Evolutionary conservation across 2,888 invertebrate species (phyloP).

Genomic region (Noctua fimbriata): DNA sequence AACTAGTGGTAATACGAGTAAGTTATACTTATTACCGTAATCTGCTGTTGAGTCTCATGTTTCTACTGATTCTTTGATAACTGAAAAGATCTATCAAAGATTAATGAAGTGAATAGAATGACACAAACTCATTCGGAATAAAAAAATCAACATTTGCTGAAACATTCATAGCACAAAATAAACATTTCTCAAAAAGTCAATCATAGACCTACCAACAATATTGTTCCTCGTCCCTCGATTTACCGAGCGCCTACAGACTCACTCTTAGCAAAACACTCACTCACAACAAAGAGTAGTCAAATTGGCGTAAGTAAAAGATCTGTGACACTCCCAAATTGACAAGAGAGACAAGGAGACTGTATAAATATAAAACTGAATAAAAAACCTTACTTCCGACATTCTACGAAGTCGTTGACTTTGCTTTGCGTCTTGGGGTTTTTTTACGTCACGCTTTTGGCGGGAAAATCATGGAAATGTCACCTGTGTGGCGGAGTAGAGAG

Average conservation of each 20-base stretch:
- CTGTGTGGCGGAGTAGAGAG: slow-evolving; percentile 59
- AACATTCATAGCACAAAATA: not conserved
- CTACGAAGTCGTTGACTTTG: slow-evolving; percentile 74
- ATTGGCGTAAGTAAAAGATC: slow-evolving; percentile 76
- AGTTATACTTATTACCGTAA: not conserved
- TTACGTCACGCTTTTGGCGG: slow-evolving; percentile 71
- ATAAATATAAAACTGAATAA: slow-evolving; percentile 77
- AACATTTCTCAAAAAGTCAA: not conserved
- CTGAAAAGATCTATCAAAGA: not conserved
- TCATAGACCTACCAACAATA: not conserved
- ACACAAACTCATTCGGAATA: not conserved
- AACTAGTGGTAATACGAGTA: not conserved
- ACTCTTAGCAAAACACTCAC: slow-evolving; percentile 53
- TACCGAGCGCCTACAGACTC: slow-evolving; percentile 50
- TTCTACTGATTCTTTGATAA: not conserved
- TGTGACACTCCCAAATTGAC: slow-evolving; percentile 68
- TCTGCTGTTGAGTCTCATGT: not conserved
- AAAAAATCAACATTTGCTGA: not conserved
- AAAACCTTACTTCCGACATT: slow-evolving; percentile 74
- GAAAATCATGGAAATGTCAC: slow-evolving; percentile 80
- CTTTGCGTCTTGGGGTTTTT: slow-evolving; percentile 69
- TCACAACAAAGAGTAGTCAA: slow-evolving; percentile 53
- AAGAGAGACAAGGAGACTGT: slow-evolving; percentile 76
- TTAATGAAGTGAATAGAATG: not conserved
- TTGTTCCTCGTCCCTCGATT: not conserved